These are phyloP conservation scores for Hirtodrosophila histrioides DNA, from an alignment of 2,888 invertebrate species.

Conservation along the genomic window DNA sequence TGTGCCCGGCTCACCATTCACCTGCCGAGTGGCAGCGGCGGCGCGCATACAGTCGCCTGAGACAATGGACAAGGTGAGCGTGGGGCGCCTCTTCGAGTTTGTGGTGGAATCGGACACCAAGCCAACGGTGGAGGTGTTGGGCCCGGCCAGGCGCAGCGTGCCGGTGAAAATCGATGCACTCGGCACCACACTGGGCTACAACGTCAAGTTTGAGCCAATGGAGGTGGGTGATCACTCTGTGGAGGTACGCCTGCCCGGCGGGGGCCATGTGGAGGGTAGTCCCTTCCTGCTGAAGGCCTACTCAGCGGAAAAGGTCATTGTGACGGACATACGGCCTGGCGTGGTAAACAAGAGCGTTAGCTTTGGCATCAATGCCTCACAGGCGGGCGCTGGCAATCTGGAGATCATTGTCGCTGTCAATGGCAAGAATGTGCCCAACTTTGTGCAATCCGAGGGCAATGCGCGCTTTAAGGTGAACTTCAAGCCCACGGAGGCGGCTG, in stretches of 20 bases:
- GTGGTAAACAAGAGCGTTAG: slow-evolving; percentile 96
- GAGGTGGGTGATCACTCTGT: slow-evolving; percentile 98
- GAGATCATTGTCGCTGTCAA: slow-evolving; percentile 99
- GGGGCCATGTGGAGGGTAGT: slow-evolving; percentile 95
- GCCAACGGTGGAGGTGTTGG: slow-evolving; percentile 92
- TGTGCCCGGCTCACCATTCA: slow-evolving; percentile 90
- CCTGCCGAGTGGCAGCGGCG: slow-evolving; percentile 88
- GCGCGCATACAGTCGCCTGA: slow-evolving; percentile 94
- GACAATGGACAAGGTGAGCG: slow-evolving; percentile 94
- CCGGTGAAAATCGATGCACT: slow-evolving; percentile 86
- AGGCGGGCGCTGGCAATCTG: slow-evolving; percentile 96
- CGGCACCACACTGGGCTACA: slow-evolving; percentile 84
- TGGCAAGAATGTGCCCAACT: slow-evolving; percentile 98
- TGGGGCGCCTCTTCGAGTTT: slow-evolving; percentile 93
- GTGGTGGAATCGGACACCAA: slow-evolving; percentile 93
- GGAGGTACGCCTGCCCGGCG: slow-evolving; percentile 88
- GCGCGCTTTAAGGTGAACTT: slow-evolving; percentile 97
- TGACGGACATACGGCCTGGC: slow-evolving; percentile 96
- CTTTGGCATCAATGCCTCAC: slow-evolving; percentile 94
- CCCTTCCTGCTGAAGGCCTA: slow-evolving; percentile 98
- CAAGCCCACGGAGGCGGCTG: slow-evolving; percentile 96
- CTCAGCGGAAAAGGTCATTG: slow-evolving; percentile 96
- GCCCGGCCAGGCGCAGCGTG: slow-evolving; percentile 89
- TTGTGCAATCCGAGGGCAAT: slow-evolving; percentile 98
- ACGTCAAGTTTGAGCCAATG: slow-evolving; percentile 91